Conservation (phyloP, 1,140 invertebrate species). For the Aphis gossypii region DNA sequence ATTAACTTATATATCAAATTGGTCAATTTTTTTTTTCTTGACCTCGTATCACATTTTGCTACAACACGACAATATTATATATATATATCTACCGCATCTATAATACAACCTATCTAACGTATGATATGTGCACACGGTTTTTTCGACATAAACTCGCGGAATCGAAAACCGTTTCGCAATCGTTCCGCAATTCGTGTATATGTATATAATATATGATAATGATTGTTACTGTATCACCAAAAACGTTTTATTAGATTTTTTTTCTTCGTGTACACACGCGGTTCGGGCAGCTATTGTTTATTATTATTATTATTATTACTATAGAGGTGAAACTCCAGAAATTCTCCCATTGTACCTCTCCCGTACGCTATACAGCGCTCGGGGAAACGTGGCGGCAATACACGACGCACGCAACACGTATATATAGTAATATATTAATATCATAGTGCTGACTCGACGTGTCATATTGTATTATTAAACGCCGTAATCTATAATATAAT, state of each 20-base stretch:
- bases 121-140: not conserved
- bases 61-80: not conserved
- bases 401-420: not conserved
- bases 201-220: not conserved
- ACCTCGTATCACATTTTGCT: not conserved
- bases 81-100: not conserved
- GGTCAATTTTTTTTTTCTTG: not conserved
- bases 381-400: not conserved
- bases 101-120: not conserved
- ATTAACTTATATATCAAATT: not conserved
- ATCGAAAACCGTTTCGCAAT: not conserved
- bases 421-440: not conserved
- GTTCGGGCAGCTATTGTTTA: not conserved
- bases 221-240: not conserved
- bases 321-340: not conserved
- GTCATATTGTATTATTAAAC: not conserved
- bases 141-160: not conserved
- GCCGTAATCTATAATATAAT: constrained; percentile 18
- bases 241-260: not conserved
- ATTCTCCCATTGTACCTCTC: not conserved
- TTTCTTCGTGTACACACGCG: not conserved
- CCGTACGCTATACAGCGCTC: too few species aligned
- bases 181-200: not conserved
- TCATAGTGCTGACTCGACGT: not conserved
- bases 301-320: not conserved